Conservation (phyloP, 2,797 vertebrate species). For the Falco novaeseelandiae region DNA sequence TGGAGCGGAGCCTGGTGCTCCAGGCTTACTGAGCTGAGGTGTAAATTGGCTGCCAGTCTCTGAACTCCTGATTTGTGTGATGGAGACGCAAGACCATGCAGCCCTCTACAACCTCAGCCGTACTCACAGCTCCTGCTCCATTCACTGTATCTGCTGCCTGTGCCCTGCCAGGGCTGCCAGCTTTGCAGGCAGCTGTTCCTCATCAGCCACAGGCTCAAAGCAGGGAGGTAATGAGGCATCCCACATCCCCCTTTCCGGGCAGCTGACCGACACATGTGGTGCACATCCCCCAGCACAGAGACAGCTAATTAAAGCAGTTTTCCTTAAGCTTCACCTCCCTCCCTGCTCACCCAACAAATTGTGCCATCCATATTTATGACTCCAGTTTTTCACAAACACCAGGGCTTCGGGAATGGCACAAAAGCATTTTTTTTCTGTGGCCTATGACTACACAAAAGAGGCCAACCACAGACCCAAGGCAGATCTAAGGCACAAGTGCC, state of each 20-base stretch:
- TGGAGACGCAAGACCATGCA: neutral
- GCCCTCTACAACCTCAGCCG: neutral
- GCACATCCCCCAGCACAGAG: neutral
- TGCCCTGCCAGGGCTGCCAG: neutral
- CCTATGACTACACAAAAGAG: neutral
- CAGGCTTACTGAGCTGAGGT: neutral
- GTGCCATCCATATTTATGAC: neutral
- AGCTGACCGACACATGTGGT: rapidly evolving
- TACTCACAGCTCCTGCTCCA: rapidly evolving
- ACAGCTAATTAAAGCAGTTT: neutral
- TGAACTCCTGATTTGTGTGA: rapidly evolving
- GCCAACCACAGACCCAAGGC: neutral
- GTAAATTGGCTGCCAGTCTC: neutral
- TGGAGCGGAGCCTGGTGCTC: neutral
- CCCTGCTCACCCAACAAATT: neutral
- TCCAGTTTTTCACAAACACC: neutral
- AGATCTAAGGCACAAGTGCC: neutral
- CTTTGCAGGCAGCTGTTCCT: neutral
- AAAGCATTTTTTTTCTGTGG: neutral
- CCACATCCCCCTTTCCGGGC: neutral
- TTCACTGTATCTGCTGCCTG: neutral
- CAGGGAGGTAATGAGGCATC: neutral
- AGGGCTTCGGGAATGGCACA: neutral
- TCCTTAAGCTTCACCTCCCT: neutral
- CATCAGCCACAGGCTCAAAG: neutral